Percentiles rank a stretch among this genome's conserved stretches.
Conservation (phyloP, 2,113 vertebrate species). For the Gambusia affinis region DNA sequence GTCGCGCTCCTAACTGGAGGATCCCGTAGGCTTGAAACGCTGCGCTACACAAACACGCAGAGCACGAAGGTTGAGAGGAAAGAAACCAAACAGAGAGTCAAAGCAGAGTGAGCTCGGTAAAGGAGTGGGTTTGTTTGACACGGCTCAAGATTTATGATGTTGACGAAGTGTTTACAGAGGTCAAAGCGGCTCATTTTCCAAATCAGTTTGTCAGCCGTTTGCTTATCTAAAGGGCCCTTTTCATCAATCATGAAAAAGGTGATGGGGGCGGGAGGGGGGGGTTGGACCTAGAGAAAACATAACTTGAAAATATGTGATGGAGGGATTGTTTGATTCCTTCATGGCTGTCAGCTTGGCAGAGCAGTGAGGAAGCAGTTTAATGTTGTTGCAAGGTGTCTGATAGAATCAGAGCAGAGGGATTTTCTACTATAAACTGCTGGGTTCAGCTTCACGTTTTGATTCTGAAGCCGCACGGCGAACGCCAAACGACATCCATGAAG, state of each 20-base stretch:
- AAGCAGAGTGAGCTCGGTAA: slow-evolving; percentile 45
- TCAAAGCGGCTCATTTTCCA: slow-evolving; percentile 72
- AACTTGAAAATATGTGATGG: slow-evolving; percentile 17
- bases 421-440: too few species aligned
- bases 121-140: slow-evolving; percentile 73
- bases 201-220: slow-evolving; percentile 75
- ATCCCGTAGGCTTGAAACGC: slow-evolving; percentile 83
- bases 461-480: background rate
- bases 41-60: slow-evolving; percentile 88
- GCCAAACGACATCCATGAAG: slow-evolving; percentile 54
- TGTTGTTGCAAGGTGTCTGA: background rate
- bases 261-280: slow-evolving; percentile 8
- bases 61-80: slow-evolving; percentile 72
- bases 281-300: slow-evolving; percentile 22
- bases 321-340: background rate
- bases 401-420: background rate
- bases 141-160: slow-evolving; percentile 72
- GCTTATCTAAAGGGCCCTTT: slow-evolving; percentile 72
- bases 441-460: too few species aligned
- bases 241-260: slow-evolving; percentile 61
- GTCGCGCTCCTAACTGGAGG: slow-evolving; percentile 86
- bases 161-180: slow-evolving; percentile 73
- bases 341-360: slow-evolving; percentile 5
- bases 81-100: slow-evolving; percentile 64
- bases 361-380: background rate